phyloP scores from a whole-genome alignment of 2,113 vertebrate species.

The Procapra przewalskii region DNA sequence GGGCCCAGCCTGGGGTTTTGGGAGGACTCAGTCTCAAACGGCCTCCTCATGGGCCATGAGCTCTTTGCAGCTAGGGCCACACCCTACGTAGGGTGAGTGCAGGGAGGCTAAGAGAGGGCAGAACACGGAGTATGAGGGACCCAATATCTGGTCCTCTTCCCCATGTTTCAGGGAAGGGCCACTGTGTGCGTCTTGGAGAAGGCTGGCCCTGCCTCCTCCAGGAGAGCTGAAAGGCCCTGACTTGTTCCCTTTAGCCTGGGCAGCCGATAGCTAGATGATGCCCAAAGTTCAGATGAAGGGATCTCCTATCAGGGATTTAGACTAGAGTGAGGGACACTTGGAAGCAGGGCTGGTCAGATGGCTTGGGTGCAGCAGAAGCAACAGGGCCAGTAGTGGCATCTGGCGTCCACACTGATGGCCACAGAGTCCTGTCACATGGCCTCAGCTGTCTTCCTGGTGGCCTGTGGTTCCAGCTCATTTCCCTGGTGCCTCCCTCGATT shows the following conservation, averaged over 20 bases:
- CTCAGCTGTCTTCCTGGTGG: background rate
- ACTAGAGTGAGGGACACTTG: background rate
- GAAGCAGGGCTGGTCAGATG: background rate
- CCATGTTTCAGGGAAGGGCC: background rate
- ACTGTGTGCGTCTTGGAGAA: accelerated
- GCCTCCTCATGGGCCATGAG: background rate
- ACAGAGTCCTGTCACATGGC: background rate
- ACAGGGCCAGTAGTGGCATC: background rate
- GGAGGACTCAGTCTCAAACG: background rate
- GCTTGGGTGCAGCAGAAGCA: background rate
- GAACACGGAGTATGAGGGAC: background rate
- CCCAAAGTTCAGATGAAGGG: background rate
- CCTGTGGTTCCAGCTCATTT: background rate
- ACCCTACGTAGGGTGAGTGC: too few relatives aligned
- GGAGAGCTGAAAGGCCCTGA: background rate
- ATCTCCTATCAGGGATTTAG: background rate
- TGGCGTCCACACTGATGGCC: background rate
- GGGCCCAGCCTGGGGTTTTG: background rate
- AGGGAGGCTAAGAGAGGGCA: background rate
- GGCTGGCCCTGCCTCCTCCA: background rate
- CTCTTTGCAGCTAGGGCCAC: background rate
- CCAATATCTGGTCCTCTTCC: background rate
- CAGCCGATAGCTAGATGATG: background rate
- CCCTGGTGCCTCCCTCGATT: background rate
- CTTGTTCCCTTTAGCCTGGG: background rate